Base-by-base conservation (phyloP, 2,797 vertebrate species). In the Neosilurus hyrtlii region DNA sequence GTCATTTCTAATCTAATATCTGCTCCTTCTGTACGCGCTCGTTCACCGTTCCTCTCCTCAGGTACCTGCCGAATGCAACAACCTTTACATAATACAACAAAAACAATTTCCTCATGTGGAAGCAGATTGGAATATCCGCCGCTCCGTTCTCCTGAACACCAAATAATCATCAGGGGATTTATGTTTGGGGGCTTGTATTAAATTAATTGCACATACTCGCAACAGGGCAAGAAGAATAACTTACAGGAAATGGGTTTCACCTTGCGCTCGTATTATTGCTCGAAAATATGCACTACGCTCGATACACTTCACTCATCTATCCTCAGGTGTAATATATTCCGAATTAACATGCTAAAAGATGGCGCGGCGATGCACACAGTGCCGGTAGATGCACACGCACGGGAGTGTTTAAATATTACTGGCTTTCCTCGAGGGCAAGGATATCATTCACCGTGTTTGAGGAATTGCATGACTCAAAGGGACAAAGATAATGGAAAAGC, bases 111-210 rank as follows among this genome's bases (percentile, higher is more conserved):
- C 86, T 86, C 78, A 83, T 89, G 90, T 88, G 90, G 84, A 85
- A 89, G 88, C 88, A 88, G 88, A 92, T 91, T 87, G 89, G 91
- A 91, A 92, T 63, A 78, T 78, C 90, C 90, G 89, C 86, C 89
- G 88, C 88, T 90, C 86, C 83, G 87, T 89, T 90, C 88, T 91
- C 89, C 89, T 88, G 90, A 93, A 90, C 87, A 88, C 87, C 83
- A 86, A 89, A 90, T 93, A 92, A 94, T 94, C 91, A 93, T 92
- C 87, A 62, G 90, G 90, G 92, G 91, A 94, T 94, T 93, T 93
- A 93, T 91, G 90, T 89, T 56, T 89, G 85, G 86, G 72, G 82
- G 90, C 90, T 92, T 91, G 92, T 90, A 91, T 92, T 88, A 91
- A 93, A 94, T 94, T 93, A 94, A 93, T 92, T 91, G 92, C 88